phyloP scores from a whole-genome alignment of 2,113 vertebrate species.

The Dasypus novemcinctus region DNA sequence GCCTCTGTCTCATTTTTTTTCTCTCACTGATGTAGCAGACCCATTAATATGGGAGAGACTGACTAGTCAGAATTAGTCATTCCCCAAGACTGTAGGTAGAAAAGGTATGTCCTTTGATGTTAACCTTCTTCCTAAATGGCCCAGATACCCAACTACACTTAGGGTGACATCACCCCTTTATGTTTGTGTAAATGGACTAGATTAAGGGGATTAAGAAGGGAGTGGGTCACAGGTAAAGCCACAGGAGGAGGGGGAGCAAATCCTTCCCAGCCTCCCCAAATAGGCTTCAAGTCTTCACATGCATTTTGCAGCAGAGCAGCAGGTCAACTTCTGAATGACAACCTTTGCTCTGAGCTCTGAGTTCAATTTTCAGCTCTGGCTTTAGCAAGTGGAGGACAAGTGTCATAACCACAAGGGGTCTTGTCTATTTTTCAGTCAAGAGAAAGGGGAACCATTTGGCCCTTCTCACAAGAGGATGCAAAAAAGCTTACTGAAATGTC shows the following conservation, averaged over 20 bases:
- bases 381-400: neutral
- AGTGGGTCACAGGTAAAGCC: conserved; percentile 54
- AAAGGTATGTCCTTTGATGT: conserved; percentile 60
- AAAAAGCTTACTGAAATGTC: neutral
- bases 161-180: conserved; percentile 45
- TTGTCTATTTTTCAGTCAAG: neutral
- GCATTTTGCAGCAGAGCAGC: neutral
- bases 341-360: neutral
- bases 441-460: neutral
- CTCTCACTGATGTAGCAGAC: neutral
- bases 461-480: neutral
- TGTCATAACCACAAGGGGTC: neutral
- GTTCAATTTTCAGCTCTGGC: neutral
- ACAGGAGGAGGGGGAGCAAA: neutral
- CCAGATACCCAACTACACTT: neutral
- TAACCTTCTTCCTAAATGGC: conserved; percentile 54
- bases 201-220: conserved; percentile 63
- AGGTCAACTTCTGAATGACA: neutral
- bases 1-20: neutral
- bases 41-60: conserved; percentile 17
- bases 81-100: neutral
- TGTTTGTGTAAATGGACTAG: conserved; percentile 49
- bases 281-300: neutral
- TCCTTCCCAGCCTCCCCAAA: neutral
- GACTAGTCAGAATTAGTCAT: conserved; percentile 26